Evolutionary conservation across 2,888 invertebrate genomes (phyloP).

Genomic region (Apamea sordens): DNA sequence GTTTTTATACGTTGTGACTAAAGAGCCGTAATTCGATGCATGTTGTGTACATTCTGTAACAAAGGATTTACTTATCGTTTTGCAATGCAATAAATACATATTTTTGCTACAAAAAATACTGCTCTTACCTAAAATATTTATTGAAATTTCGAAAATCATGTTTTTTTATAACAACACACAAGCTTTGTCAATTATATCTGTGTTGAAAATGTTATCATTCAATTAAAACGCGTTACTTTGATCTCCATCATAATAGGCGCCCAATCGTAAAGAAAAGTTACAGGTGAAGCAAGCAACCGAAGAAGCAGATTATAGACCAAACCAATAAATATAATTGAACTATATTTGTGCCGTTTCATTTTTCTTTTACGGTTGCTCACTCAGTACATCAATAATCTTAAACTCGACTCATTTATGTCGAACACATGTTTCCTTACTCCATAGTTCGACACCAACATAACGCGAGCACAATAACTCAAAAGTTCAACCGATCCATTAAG

Average conservation of each 20-base stretch:
- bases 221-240: not conserved
- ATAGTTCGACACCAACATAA: not conserved
- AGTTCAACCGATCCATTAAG: not conserved
- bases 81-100: slow-evolving; percentile 11
- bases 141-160: not conserved
- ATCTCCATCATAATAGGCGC: not conserved
- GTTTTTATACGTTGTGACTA: slow-evolving; percentile 21
- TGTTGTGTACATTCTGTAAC: not conserved
- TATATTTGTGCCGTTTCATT: not conserved
- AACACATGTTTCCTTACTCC: not conserved
- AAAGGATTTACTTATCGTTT: slow-evolving; percentile 1
- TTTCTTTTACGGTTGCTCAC: not conserved
- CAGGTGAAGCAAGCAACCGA: not conserved
- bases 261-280: not conserved
- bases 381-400: not conserved
- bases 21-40: slow-evolving; percentile 3
- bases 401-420: not conserved
- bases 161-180: too few species aligned
- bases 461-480: not conserved
- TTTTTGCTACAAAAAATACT: not conserved
- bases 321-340: not conserved
- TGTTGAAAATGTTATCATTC: not conserved
- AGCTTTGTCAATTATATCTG: not conserved
- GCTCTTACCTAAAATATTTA: not conserved
- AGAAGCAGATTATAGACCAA: not conserved